phyloP scores from a whole-genome alignment of 1,140 invertebrate genomes.

The Drosophila ogumai region DNA sequence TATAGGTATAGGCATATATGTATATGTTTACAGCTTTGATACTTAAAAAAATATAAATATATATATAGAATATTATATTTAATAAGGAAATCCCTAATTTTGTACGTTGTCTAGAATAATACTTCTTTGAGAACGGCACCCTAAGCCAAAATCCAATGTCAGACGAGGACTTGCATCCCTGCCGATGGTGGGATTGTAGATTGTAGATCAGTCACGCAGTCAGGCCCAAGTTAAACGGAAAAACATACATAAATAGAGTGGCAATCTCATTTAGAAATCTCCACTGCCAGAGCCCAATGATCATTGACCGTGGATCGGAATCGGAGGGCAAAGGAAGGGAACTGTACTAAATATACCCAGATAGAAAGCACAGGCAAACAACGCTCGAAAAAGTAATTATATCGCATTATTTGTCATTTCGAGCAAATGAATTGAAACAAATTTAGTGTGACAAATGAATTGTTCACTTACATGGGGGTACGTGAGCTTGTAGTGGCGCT shows the following conservation, averaged over 20 bases:
- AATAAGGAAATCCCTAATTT: background rate
- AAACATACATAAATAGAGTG: slow-evolving; percentile 80
- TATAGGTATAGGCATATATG: too few species aligned
- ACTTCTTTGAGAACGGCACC: background rate
- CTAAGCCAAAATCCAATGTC: slow-evolving; percentile 16
- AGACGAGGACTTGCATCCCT: slow-evolving; percentile 9
- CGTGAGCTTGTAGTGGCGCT: slow-evolving; percentile 12
- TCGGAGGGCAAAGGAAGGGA: background rate
- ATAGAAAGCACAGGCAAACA: slow-evolving; percentile 19
- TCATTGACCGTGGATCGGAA: slow-evolving; percentile 26
- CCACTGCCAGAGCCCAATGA: slow-evolving; percentile 54
- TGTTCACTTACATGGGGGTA: slow-evolving; percentile 53
- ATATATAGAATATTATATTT: too few species aligned
- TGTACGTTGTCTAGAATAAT: background rate
- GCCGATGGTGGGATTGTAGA: slow-evolving; percentile 58
- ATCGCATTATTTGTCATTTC: slow-evolving; percentile 83
- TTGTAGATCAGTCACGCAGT: slow-evolving; percentile 54
- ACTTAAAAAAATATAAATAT: too few species aligned
- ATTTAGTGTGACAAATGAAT: slow-evolving; percentile 85
- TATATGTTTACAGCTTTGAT: too few species aligned
- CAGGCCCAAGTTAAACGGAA: slow-evolving; percentile 71
- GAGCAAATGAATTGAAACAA: slow-evolving; percentile 85
- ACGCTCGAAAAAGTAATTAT: slow-evolving; percentile 71
- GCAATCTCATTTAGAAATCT: slow-evolving; percentile 80
- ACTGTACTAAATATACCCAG: background rate